These are phyloP conservation scores for Osmoderma eremita DNA, from an alignment of 2,888 invertebrate genomes.

Conservation along the genomic window DNA sequence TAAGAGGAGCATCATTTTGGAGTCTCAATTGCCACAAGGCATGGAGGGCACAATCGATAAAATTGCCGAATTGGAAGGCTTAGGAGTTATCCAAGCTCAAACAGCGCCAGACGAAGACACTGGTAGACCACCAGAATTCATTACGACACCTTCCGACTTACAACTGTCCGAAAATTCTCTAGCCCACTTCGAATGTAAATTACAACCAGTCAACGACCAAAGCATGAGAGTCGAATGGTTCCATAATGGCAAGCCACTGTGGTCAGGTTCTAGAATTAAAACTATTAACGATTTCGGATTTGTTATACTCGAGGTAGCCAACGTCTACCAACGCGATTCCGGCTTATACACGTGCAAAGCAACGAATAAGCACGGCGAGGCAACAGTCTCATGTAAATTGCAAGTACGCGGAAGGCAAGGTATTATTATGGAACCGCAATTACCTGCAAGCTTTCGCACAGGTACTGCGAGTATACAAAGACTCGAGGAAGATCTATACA, in stretches of 20 bases:
- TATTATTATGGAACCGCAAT: slow-evolving; percentile 87
- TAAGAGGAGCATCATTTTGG: slow-evolving; percentile 89
- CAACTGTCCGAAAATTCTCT: slow-evolving; percentile 86
- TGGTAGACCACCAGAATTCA: slow-evolving; percentile 90
- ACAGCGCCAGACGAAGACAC: slow-evolving; percentile 80
- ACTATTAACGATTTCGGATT: slow-evolving; percentile 98
- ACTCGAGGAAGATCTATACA: slow-evolving; percentile 88
- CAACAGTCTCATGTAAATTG: slow-evolving; percentile 86
- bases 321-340: slow-evolving; percentile 92
- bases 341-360: slow-evolving; percentile 94
- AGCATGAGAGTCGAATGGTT: slow-evolving; percentile 97
- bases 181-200: slow-evolving; percentile 92
- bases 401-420: slow-evolving; percentile 90
- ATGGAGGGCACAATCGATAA: slow-evolving; percentile 95
- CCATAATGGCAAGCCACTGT: slow-evolving; percentile 93
- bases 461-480: slow-evolving; percentile 92
- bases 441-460: slow-evolving; percentile 86
- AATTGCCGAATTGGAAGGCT: slow-evolving; percentile 90
- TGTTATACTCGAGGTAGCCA: slow-evolving; percentile 94
- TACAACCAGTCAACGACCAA: slow-evolving; percentile 90
- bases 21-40: slow-evolving; percentile 90
- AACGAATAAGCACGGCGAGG: slow-evolving; percentile 90
- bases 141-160: slow-evolving; percentile 86
- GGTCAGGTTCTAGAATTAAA: slow-evolving; percentile 91
- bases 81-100: slow-evolving; percentile 76